These are phyloP conservation scores for Microcebus tavaratra DNA, from an alignment of 2,113 vertebrate genomes.

Conservation along the genomic window DNA sequence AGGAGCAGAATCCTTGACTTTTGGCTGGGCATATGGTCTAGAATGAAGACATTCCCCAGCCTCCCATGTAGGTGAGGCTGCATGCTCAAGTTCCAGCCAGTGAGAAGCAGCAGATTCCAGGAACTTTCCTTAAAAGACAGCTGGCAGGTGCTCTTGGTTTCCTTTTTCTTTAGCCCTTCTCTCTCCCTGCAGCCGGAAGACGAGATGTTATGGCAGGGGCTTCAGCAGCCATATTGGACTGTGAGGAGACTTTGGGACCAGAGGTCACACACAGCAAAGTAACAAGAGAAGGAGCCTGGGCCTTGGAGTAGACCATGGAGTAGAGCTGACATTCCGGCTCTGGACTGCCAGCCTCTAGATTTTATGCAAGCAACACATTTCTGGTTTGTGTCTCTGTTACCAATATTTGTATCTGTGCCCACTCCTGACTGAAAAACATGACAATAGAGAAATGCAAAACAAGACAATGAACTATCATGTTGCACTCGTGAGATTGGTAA, in stretches of 20 bases:
- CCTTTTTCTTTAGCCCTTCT: background rate
- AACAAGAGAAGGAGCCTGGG: background rate
- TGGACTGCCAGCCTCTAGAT: background rate
- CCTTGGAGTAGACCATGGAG: no score
- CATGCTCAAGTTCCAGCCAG: background rate
- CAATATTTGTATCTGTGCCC: background rate
- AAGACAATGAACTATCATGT: background rate
- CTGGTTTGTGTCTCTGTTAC: background rate
- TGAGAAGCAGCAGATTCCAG: background rate
- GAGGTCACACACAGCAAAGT: background rate
- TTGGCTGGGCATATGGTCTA: background rate
- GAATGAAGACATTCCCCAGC: background rate
- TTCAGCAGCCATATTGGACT: background rate
- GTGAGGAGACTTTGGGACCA: background rate
- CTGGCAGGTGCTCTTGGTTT: background rate
- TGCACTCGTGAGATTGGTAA: background rate
- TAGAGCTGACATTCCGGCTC: accelerated
- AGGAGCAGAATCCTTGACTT: background rate
- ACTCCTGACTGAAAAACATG: background rate
- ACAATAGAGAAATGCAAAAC: background rate
- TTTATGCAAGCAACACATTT: background rate
- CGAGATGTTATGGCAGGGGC: background rate
- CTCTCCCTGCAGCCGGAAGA: background rate
- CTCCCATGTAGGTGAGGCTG: background rate
- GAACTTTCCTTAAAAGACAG: background rate